Conservation (phyloP, 2,797 vertebrate species). For the Trachurus trachurus region DNA sequence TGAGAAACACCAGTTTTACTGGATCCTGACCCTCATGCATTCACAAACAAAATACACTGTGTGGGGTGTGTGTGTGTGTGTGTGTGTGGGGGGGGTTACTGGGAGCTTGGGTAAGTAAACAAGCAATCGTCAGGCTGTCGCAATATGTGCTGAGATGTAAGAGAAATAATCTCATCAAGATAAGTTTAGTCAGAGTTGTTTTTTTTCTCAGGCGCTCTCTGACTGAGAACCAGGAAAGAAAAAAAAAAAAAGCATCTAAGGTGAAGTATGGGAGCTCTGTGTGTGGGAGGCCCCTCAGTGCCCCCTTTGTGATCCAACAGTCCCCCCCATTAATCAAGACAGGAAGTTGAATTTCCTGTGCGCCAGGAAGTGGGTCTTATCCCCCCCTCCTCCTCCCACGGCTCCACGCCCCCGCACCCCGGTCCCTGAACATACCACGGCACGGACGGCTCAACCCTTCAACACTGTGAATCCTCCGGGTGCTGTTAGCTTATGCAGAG, state of each 20-base stretch:
- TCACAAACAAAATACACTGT: slow-evolving; percentile 47
- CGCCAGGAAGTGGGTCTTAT: slow-evolving; percentile 71
- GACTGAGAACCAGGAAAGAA: slow-evolving; percentile 23
- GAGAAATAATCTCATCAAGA: slow-evolving; percentile 35
- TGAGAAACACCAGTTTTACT: slow-evolving; percentile 82
- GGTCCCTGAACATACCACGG: slow-evolving; percentile 27
- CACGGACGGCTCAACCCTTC: slow-evolving; percentile 48
- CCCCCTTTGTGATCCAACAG: slow-evolving; percentile 63
- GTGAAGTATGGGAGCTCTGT: slow-evolving; percentile 67
- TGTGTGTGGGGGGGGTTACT: no score
- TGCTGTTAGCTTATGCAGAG: slow-evolving; percentile 62
- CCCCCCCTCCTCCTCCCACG: slow-evolving; percentile 12
- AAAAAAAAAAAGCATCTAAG: slow-evolving; percentile 29
- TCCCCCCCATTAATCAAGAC: slow-evolving; percentile 80
- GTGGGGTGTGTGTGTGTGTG: no score
- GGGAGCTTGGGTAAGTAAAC: slow-evolving; percentile 39
- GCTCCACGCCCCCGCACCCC: slow-evolving; percentile 5
- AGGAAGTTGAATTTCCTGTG: slow-evolving; percentile 85
- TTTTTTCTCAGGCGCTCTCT: slow-evolving; percentile 21
- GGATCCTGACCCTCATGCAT: slow-evolving; percentile 62
- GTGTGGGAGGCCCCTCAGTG: slow-evolving; percentile 69
- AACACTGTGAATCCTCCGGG: slow-evolving; percentile 70
- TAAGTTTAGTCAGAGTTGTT: background rate
- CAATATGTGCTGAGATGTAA: slow-evolving; percentile 20
- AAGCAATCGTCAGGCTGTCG: slow-evolving; percentile 9